Conservation (phyloP, 92 coral and sea anemone genomes). For the Paramuricea clavata region DNA sequence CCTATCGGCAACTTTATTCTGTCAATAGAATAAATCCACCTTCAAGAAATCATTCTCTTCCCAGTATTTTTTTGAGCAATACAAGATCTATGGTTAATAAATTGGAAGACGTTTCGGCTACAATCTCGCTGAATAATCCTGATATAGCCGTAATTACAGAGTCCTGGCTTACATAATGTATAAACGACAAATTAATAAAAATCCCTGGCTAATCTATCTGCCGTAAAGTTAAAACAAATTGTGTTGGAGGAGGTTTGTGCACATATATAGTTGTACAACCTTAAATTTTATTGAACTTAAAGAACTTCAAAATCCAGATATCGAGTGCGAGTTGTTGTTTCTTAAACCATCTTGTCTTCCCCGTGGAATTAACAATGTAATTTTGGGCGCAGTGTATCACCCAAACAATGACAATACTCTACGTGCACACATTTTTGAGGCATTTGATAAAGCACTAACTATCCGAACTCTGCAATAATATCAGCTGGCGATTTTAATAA, state of each 20-base stretch:
- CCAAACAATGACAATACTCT: slow-evolving; percentile 34
- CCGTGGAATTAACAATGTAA: slow-evolving; percentile 56
- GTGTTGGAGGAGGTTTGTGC: slow-evolving; percentile 63
- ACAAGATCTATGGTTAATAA: slow-evolving; percentile 70
- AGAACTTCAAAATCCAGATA: slow-evolving; percentile 24
- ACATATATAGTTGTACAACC: slow-evolving; percentile 35
- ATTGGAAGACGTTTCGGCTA: slow-evolving; percentile 60
- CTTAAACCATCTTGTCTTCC: slow-evolving; percentile 54
- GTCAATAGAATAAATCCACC: neutral
- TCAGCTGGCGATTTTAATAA: slow-evolving; percentile 60
- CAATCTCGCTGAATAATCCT: slow-evolving; percentile 49
- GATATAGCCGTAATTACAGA: slow-evolving; percentile 62
- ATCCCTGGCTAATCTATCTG: slow-evolving; percentile 49
- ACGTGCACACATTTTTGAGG: slow-evolving; percentile 35
- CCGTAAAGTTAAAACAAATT: slow-evolving; percentile 48
- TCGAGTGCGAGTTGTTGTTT: slow-evolving; percentile 57
- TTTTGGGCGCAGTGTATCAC: slow-evolving; percentile 55
- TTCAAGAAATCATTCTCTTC: slow-evolving; percentile 38
- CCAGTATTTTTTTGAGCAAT: slow-evolving; percentile 53
- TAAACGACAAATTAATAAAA: slow-evolving; percentile 40
- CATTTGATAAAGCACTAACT: slow-evolving; percentile 25
- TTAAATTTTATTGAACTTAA: slow-evolving; percentile 21
- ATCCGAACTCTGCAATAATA: slow-evolving; percentile 53
- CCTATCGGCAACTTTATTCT: neutral
- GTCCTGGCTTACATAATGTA: slow-evolving; percentile 8